Evolutionary conservation across 2,888 invertebrate species (phyloP).

Genomic region (Cheilosia urbana): DNA sequence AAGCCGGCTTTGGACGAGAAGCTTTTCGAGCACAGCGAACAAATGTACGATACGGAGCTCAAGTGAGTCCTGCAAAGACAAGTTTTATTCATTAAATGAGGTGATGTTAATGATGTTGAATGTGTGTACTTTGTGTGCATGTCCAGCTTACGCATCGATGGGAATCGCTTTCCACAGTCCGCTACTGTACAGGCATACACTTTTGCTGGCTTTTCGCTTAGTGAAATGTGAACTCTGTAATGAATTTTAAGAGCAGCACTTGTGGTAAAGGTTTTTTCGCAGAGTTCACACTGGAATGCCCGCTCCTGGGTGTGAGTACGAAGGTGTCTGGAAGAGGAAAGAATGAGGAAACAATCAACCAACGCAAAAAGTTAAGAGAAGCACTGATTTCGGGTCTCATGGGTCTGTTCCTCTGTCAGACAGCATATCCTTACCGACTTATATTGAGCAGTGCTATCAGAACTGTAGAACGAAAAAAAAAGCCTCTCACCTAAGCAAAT

Average conservation of each 20-base stretch:
- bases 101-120: not conserved
- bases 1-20: constrained; percentile 73
- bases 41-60: constrained; percentile 54
- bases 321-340: constrained; percentile 76
- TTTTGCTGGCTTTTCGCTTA: constrained; percentile 35
- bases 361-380: too few relatives aligned
- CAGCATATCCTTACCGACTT: too few relatives aligned
- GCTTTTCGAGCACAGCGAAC: constrained; percentile 65
- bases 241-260: constrained; percentile 77
- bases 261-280: constrained; percentile 76
- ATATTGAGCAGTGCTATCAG: too few relatives aligned
- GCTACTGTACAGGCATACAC: constrained; percentile 56
- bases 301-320: constrained; percentile 78
- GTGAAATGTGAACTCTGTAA: constrained; percentile 43
- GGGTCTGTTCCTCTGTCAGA: too few relatives aligned
- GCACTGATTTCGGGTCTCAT: too few relatives aligned
- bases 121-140: constrained; percentile 75
- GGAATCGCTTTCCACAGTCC: constrained; percentile 72
- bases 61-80: constrained; percentile 54
- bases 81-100: not conserved
- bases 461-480: not conserved
- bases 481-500: constrained; percentile 78
- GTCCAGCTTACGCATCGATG: constrained; percentile 71
- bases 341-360: not conserved
- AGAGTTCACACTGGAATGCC: constrained; percentile 78